Percentiles rank a stretch among this genome's conserved stretches.
Evolutionary conservation across 2,113 vertebrate genomes (phyloP).

Genomic region (Tragelaphus imberbis): DNA sequence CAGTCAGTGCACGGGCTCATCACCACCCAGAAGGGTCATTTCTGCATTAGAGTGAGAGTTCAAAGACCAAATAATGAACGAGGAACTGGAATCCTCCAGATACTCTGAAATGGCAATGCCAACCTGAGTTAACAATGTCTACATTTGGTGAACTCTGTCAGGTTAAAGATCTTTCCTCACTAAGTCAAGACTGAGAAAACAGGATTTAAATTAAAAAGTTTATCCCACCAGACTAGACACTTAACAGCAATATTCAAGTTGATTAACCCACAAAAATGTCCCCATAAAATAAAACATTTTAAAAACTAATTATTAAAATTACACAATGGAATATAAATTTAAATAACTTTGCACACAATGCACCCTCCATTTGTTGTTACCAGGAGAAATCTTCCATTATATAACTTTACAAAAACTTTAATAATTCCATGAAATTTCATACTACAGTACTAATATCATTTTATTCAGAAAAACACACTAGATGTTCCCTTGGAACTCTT

Average conservation of each 20-base stretch:
- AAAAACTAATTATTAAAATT: neutral
- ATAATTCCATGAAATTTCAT: neutral
- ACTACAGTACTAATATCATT: neutral
- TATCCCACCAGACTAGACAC: neutral
- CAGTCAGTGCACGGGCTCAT: neutral
- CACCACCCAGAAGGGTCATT: neutral
- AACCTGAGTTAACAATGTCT: neutral
- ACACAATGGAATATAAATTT: neutral
- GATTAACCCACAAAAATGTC: neutral
- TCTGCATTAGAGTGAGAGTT: neutral
- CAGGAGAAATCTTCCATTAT: neutral
- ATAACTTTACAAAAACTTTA: neutral
- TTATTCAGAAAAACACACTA: neutral
- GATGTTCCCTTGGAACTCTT: neutral
- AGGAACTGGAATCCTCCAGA: neutral
- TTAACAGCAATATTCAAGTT: neutral
- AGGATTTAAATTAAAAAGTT: constrained; percentile 12
- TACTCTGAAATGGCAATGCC: neutral
- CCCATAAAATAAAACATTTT: constrained; percentile 15
- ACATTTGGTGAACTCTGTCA: neutral
- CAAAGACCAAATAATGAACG: neutral
- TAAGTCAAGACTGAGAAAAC: neutral
- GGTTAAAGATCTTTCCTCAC: neutral
- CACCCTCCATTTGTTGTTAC: neutral
- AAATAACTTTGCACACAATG: neutral